Evolutionary conservation across 2,113 vertebrate species (phyloP).

Genomic region (Nycticebus coucang): DNA sequence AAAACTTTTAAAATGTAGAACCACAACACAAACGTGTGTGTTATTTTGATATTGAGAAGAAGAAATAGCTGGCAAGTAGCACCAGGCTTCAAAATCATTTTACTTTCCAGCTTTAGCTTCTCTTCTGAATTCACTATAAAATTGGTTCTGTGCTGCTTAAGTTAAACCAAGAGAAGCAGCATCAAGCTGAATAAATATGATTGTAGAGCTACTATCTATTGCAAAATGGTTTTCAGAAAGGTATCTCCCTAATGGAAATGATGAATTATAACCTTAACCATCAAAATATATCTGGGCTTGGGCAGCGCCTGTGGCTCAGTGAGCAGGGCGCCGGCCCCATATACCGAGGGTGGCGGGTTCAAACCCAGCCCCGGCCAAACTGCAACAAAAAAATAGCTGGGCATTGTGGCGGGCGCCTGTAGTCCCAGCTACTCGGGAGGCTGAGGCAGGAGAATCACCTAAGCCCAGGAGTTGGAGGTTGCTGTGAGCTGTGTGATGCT

Average conservation of each 20-base stretch:
- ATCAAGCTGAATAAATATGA: constrained; percentile 24
- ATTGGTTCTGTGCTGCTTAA: neutral
- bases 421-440: too few species aligned
- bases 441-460: too few species aligned
- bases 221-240: constrained; percentile 54
- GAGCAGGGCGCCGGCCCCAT: too few species aligned
- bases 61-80: constrained; percentile 30
- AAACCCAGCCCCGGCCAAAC: too few species aligned
- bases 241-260: constrained; percentile 47
- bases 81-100: constrained; percentile 21
- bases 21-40: neutral
- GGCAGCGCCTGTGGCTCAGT: too few species aligned
- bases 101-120: constrained; percentile 3
- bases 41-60: constrained; percentile 32
- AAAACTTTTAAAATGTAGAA: constrained; percentile 31
- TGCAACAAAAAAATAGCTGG: too few species aligned
- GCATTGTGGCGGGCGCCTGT: too few species aligned
- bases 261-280: constrained; percentile 56
- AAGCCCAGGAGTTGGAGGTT: too few species aligned
- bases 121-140: constrained; percentile 33
- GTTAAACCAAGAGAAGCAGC: constrained; percentile 26
- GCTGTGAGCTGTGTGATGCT: too few species aligned
- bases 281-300: constrained; percentile 27
- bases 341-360: too few species aligned
- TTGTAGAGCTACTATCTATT: constrained; percentile 14